Conservation (phyloP, 2,113 vertebrate genomes). For the Elephantulus edwardii region DNA sequence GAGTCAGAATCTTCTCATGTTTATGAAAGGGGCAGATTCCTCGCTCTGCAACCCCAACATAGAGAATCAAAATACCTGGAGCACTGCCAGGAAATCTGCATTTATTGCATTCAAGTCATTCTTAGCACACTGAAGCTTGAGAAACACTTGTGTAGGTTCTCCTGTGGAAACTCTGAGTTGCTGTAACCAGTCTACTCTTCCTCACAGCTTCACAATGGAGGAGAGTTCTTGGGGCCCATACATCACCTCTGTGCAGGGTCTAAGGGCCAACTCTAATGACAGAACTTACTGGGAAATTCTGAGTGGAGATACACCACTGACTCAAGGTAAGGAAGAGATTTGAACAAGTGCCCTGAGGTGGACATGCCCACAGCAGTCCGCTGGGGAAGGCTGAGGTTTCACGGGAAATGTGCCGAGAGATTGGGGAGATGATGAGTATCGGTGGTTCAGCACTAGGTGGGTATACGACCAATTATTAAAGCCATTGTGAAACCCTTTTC, state of each 20-base stretch:
- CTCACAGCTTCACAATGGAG: constrained; percentile 54
- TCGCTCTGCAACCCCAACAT: background rate
- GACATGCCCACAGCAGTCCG: background rate
- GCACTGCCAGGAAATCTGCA: background rate
- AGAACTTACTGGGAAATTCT: constrained; percentile 74
- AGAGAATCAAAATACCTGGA: background rate
- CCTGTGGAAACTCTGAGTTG: background rate
- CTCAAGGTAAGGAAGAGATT: constrained; percentile 41
- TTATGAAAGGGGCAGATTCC: background rate
- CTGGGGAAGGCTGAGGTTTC: background rate
- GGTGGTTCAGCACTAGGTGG: background rate
- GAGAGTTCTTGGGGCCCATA: constrained; percentile 49
- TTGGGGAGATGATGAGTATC: background rate
- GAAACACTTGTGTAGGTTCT: background rate
- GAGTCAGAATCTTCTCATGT: background rate
- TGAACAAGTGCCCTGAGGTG: background rate
- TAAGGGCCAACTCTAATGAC: background rate
- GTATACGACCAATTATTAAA: background rate
- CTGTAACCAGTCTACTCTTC: background rate
- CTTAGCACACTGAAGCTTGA: background rate
- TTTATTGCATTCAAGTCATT: background rate
- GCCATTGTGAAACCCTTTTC: too few relatives aligned
- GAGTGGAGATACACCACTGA: constrained; percentile 11
- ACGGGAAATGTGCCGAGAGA: background rate
- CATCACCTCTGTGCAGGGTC: constrained; percentile 54